Base-by-base conservation (phyloP, 2,113 vertebrate species). In the Gavia stellata region DNA sequence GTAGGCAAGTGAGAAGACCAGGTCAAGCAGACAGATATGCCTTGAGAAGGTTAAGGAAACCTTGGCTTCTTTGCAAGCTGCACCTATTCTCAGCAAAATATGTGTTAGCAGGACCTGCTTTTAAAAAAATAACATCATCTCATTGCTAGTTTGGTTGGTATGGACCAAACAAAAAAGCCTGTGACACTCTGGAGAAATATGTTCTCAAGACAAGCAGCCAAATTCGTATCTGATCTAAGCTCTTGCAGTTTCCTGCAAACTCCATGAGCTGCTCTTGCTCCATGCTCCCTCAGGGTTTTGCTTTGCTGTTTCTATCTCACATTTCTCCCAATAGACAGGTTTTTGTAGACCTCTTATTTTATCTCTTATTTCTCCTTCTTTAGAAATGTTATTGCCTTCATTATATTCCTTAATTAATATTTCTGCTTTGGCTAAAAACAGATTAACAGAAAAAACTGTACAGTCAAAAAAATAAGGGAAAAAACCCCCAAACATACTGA, bases 31-130 rank as follows among this genome's bases (percentile, higher is more conserved):
- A 28, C 24, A 86, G 59, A 65, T 63, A 81, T 23, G 34, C 45
- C 63, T 71, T 24, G 80, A 33, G 70, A 95, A 92, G 88, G 86
- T 94, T 86, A 92, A 93, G 52, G 12, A 89, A 94, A 94, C 86
- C 56, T 40, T 88, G 88, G 52, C 59, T 88, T 71, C 59, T 80
- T 40, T 86, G 38, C 82, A 88, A 75, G 80, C 86, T 94, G 75
- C 25, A 28, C 68, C 91, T 96, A 45, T 96, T 96, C 80, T 96
- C 96, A 95, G 96, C 33, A 95, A 93, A 92, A 81, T 86, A 94
- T 63, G 63, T 81, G 73, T 91, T 84, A 95, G 75, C 55, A 67
- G 68, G 86, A 42, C 40, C 79, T 84, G 31, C 68, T 78, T 93
- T 88, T 93, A 71, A 96, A 93, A 93, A 87, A 90, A 71, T 79